phyloP scores from a whole-genome alignment of 2,888 invertebrate species.

The Chamaedrilus cognettii region DNA sequence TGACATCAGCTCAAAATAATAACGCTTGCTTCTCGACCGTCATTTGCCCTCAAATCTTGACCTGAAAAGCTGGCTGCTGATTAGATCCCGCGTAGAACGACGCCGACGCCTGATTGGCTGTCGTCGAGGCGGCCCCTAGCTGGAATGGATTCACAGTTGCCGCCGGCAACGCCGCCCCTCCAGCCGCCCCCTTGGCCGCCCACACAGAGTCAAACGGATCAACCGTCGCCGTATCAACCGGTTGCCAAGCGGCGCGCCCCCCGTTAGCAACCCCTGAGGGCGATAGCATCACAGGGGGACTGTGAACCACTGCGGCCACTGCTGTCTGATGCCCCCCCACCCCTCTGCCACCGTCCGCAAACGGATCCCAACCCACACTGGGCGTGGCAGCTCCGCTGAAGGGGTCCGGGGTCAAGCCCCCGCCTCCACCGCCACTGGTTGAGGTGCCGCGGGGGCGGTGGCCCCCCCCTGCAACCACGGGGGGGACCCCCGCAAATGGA shows the following conservation, averaged over 20 bases:
- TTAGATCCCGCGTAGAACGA: no score
- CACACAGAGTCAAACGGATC: background rate
- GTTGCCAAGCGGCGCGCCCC: background rate
- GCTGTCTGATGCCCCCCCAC: no score
- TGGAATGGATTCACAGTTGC: background rate
- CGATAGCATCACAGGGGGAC: background rate
- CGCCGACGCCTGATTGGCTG: background rate
- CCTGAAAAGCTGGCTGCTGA: background rate
- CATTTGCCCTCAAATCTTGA: background rate
- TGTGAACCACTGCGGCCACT: no score
- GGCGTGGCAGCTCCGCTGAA: no score
- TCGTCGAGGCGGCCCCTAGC: background rate
- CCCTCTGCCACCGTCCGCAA: no score
- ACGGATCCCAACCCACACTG: no score
- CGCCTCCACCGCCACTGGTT: background rate
- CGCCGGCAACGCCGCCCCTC: background rate
- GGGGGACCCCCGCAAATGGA: constrained; percentile 30
- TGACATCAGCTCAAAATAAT: no score
- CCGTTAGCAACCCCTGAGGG: background rate
- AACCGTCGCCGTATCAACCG: background rate
- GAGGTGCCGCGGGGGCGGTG: background rate
- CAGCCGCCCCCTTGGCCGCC: background rate
- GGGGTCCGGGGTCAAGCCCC: background rate
- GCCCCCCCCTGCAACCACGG: background rate
- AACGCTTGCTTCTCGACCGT: no score